Conservation (phyloP, 1,140 invertebrate species). For the Pinna nobilis region DNA sequence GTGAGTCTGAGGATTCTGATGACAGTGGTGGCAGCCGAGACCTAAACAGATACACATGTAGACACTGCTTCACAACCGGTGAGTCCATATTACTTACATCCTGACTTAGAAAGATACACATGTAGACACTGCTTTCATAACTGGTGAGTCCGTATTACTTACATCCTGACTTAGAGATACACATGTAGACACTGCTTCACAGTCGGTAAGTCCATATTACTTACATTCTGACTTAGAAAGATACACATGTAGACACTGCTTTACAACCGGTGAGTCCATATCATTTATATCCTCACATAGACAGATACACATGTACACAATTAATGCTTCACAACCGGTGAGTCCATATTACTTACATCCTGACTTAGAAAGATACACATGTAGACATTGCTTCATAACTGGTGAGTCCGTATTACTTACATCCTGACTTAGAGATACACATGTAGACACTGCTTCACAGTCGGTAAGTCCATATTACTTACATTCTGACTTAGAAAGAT, state of each 20-base stretch:
- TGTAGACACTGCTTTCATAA: background rate
- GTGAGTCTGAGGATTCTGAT: conserved; percentile 91
- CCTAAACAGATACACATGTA: conserved; percentile 77
- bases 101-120: background rate
- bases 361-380: background rate
- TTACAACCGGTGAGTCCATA: background rate
- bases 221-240: too few relatives aligned
- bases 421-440: background rate
- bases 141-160: background rate
- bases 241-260: background rate
- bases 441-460: background rate
- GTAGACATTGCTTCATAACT: background rate
- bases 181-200: background rate
- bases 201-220: background rate
- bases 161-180: background rate
- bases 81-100: background rate
- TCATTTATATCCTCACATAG: background rate
- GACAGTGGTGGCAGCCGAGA: conserved; percentile 91
- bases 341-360: background rate
- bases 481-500: too few relatives aligned
- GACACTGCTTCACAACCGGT: conserved; percentile 79
- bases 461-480: background rate
- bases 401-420: background rate
- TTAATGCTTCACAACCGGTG: background rate
- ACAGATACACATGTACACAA: background rate